Base-by-base conservation (phyloP, 2,888 invertebrate genomes). In the Caenorhabditis virilis region DNA sequence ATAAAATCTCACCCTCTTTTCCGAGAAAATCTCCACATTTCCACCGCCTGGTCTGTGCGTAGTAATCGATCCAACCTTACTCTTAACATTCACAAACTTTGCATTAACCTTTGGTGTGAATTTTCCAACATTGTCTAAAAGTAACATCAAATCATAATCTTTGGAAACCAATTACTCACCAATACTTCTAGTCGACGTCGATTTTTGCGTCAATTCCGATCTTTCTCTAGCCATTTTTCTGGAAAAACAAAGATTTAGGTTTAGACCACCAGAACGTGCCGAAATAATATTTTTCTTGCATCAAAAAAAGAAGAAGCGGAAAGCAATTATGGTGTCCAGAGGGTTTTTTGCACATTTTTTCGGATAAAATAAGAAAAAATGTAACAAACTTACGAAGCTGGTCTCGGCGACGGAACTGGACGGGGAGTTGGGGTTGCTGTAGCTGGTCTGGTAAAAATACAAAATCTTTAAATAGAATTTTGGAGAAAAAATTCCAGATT, bases 11-110 rank as follows among this genome's bases (percentile, higher is more conserved):
- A 59, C 65, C 45, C 47, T 60, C 11, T 74, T 76, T 60, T 78
- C 72, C n/a, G 67, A 70, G 61, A 79, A 79, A 35, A 79, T 79
- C 41, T 74, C 76, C 13, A 79, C 72, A 46, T 77, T 72, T 33
- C 79, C 78, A 5, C 78, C 78, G 26, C 63, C 47, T 3, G 78
- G 69, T 36, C 67, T 70, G 49, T 79, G 74, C 30, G 69, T 72
- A 1, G 74, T 71, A 4, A 56, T 65, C n/a, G 77, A 69, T 42
- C 67, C 69, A 36, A 79, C 66, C 53, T 67, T 72, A 49, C 77
- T 77, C 25, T 56, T 60, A 9, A 78, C 73, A 55, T 76, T 74
- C 20, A 58, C 73, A 59, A 76, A 78, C 49, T 74, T 77, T n/a
- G 67, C 71, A 45, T 77, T 77, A 16, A 69, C 64, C 46, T 73